Conservation (phyloP, 2,888 invertebrate genomes). For the Phania funesta region DNA sequence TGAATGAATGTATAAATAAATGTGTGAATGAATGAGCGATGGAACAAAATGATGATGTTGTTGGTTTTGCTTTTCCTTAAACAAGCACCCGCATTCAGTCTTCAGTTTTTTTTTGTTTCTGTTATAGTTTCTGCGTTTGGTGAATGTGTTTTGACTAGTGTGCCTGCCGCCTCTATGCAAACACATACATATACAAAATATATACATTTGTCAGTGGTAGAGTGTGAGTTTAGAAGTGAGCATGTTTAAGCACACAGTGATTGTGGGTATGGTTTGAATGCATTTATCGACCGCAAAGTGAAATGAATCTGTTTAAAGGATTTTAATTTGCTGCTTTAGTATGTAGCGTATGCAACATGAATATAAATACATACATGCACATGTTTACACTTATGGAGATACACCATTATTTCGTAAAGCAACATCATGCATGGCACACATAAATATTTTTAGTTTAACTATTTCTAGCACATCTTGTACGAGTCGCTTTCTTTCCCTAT, state of each 20-base stretch:
- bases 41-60: constrained; percentile 61
- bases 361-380: background rate
- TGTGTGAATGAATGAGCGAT: constrained; percentile 40
- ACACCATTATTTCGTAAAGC: background rate
- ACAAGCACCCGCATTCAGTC: constrained; percentile 53
- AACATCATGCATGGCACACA: constrained; percentile 2
- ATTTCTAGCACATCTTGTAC: background rate
- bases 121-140: constrained; percentile 20
- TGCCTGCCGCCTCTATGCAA: constrained; percentile 37
- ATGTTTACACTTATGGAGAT: too few species aligned
- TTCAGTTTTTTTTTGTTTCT: constrained; percentile 1
- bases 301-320: constrained; percentile 78
- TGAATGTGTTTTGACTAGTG: constrained; percentile 57
- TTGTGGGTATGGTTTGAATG: constrained; percentile 67
- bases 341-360: constrained; percentile 16
- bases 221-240: background rate
- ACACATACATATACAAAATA: constrained; percentile 23
- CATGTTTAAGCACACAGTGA: constrained; percentile 11
- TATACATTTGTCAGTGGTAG: background rate
- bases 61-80: constrained; percentile 51
- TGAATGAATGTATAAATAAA: constrained; percentile 38
- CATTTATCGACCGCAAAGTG: constrained; percentile 77
- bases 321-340: constrained; percentile 72
- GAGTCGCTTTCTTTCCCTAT: background rate
- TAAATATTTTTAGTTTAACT: constrained; percentile 6